Percentiles rank a stretch among this genome's conserved stretches.
These are phyloP conservation scores for Stomorhina lunata DNA, from an alignment of 2,888 invertebrate species.

Conservation along the genomic window DNA sequence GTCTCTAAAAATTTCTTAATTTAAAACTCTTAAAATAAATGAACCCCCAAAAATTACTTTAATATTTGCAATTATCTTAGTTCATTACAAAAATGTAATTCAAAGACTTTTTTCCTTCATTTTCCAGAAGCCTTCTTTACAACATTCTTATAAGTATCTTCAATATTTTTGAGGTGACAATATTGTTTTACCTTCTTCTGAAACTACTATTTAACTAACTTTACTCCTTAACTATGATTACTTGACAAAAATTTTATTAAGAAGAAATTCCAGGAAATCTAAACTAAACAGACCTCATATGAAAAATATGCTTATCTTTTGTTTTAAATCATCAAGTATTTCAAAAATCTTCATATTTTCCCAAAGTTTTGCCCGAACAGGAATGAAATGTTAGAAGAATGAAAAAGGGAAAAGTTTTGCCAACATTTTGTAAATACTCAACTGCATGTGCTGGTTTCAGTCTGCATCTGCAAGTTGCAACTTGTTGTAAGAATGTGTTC, in stretches of 20 bases:
- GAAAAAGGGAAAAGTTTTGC: conserved; percentile 1
- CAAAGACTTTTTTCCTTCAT: background rate
- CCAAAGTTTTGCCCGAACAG: conserved; percentile 13
- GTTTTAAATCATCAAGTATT: conserved; percentile 53
- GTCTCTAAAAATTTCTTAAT: too few species aligned
- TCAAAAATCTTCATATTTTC: conserved; percentile 43
- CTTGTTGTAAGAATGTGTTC: conserved; percentile 13
- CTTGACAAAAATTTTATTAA: background rate
- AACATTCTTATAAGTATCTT: background rate
- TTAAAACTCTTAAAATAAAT: too few species aligned
- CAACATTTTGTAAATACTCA: conserved; percentile 1
- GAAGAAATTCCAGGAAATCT: background rate
- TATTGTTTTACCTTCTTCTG: background rate
- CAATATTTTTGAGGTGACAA: background rate
- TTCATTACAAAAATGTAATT: background rate
- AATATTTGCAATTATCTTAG: too few species aligned
- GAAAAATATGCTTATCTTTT: conserved; percentile 30
- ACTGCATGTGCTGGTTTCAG: background rate
- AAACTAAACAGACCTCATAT: conserved; percentile 16
- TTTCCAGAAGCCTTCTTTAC: background rate
- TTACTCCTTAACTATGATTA: conserved; percentile 22
- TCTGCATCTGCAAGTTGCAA: conserved; percentile 13
- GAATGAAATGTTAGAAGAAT: background rate
- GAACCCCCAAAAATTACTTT: too few species aligned
- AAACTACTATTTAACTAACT: conserved; percentile 12